phyloP scores from a whole-genome alignment of 2,888 invertebrate species.

The Nowickia ferox region DNA sequence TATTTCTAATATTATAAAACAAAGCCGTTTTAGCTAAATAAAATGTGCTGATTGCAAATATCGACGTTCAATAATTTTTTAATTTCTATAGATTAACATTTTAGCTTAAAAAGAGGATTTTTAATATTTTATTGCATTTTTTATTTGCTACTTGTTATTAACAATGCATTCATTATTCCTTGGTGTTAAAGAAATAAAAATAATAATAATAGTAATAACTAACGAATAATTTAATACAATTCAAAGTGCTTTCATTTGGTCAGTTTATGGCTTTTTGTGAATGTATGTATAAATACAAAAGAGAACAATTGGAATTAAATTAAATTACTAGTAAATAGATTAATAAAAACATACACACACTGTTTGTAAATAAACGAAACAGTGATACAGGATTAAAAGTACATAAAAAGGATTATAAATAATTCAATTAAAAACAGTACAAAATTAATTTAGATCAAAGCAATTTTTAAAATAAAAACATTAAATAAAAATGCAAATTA shows the following conservation, averaged over 20 bases:
- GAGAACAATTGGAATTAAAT: slow-evolving; percentile 34
- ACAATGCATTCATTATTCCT: neutral
- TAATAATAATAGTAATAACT: neutral
- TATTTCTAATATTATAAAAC: no score
- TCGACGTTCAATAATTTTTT: no score
- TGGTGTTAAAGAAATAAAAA: neutral
- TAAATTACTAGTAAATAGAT: slow-evolving; percentile 50
- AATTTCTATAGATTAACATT: no score
- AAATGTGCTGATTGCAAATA: no score
- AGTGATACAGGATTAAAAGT: slow-evolving; percentile 14
- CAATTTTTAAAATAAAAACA: slow-evolving; percentile 35
- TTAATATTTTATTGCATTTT: neutral
- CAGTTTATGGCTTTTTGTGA: neutral
- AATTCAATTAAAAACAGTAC: slow-evolving; percentile 57
- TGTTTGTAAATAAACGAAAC: slow-evolving; percentile 5
- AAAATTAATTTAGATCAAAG: slow-evolving; percentile 60
- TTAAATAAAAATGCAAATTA: neutral
- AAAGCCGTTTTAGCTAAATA: no score
- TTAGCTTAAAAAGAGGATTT: no score
- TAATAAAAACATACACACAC: slow-evolving; percentile 31
- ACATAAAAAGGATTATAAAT: slow-evolving; percentile 46
- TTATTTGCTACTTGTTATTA: neutral
- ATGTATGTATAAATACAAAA: neutral
- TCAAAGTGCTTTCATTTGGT: slow-evolving; percentile 2
- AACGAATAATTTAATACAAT: slow-evolving; percentile 16